Conservation (phyloP, 1,140 invertebrate species). For the Leptopilina clavipes region DNA sequence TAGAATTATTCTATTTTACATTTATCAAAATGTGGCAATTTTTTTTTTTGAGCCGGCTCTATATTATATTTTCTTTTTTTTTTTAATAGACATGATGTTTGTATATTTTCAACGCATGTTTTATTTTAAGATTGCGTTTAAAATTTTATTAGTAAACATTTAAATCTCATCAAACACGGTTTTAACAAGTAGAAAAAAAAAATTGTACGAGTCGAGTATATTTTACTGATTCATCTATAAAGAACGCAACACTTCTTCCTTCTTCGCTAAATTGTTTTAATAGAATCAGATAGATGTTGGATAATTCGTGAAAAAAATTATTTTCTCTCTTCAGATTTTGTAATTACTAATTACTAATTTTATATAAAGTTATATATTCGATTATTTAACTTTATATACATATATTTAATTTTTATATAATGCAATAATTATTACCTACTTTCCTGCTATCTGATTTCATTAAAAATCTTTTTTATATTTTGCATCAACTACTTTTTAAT, state of each 20-base stretch:
- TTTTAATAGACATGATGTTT: slow-evolving; percentile 30
- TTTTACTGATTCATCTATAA: slow-evolving; percentile 46
- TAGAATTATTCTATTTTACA: background rate
- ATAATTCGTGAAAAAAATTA: background rate
- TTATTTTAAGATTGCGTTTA: background rate
- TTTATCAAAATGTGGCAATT: background rate
- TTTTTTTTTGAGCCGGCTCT: slow-evolving; percentile 14
- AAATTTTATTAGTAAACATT: slow-evolving; percentile 11
- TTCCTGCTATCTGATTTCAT: background rate
- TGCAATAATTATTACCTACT: background rate
- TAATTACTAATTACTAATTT: no score
- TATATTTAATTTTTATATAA: background rate
- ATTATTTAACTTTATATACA: background rate
- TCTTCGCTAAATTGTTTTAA: slow-evolving; percentile 27
- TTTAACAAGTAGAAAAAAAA: slow-evolving; percentile 36
- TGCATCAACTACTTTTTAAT: slow-evolving; percentile 39
- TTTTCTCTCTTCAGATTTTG: background rate
- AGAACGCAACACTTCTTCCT: slow-evolving; percentile 61
- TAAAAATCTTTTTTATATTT: slow-evolving; percentile 52
- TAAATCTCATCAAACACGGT: slow-evolving; percentile 42
- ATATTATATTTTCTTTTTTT: no score
- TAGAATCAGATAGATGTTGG: background rate
- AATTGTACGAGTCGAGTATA: no score
- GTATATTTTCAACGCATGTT: background rate
- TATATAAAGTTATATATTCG: background rate